Evolutionary conservation across 1,140 invertebrate species (phyloP).

Genomic region (Cherax quadricarinatus): DNA sequence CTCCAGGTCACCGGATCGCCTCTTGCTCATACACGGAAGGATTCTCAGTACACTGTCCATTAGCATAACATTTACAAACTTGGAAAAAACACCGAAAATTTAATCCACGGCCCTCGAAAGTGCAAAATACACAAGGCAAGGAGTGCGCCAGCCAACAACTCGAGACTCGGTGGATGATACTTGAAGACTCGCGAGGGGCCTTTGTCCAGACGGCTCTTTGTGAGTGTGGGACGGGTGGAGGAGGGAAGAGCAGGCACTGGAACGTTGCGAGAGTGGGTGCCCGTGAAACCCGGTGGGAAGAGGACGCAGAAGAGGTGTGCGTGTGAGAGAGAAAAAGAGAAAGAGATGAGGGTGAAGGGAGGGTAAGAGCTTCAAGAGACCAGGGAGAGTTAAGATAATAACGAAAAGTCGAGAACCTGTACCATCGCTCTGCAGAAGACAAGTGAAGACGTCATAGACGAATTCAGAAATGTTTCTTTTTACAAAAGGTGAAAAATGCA

Average conservation of each 20-base stretch:
- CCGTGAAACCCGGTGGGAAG: background rate
- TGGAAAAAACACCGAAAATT: background rate
- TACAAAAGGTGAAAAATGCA: too few species aligned
- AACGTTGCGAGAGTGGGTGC: background rate
- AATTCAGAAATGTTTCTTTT: too few species aligned
- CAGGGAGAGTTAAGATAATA: too few species aligned
- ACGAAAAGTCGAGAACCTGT: background rate
- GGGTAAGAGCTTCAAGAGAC: too few species aligned
- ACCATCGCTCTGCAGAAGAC: too few species aligned
- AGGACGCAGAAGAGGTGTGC: background rate
- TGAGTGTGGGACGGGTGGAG: slow-evolving; percentile 50
- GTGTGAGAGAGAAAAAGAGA: too few species aligned
- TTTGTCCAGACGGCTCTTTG: slow-evolving; percentile 57
- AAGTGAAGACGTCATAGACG: too few species aligned
- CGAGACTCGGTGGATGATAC: slow-evolving; percentile 56
- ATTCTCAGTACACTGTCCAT: background rate
- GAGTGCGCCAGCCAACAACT: slow-evolving; percentile 5
- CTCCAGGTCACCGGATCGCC: background rate
- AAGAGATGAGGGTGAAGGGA: too few species aligned
- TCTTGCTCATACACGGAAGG: background rate
- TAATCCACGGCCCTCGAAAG: background rate
- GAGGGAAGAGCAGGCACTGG: slow-evolving; percentile 29
- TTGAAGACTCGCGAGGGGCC: slow-evolving; percentile 46
- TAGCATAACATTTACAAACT: background rate
- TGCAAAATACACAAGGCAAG: background rate